A percentile compares a stretch with the other conserved stretches of the same genome.
phyloP scores from a whole-genome alignment of 2,113 vertebrate species.

The Ammodytes dubius region DNA sequence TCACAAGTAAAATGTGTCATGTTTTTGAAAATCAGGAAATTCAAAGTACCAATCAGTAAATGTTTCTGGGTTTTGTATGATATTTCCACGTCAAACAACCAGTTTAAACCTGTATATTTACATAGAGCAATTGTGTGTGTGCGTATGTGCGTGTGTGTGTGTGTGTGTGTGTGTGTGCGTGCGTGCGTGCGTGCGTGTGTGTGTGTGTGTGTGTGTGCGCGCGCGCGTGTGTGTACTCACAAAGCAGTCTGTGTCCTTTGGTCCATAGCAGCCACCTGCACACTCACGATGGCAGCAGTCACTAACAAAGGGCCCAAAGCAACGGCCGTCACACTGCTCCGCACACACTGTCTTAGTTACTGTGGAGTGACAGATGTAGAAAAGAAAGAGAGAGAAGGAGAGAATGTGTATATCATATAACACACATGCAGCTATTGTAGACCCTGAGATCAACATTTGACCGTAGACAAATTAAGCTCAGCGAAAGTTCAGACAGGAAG shows the following conservation, averaged over 20 bases:
- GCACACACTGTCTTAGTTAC: constrained; percentile 98
- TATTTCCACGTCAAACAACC: constrained; percentile 4
- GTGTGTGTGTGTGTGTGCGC: constrained; percentile 2
- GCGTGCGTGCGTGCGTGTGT: constrained; percentile 5
- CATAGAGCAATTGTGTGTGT: no score
- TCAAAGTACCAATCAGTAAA: neutral
- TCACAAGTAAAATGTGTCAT: neutral
- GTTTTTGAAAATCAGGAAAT: neutral
- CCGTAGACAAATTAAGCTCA: no score
- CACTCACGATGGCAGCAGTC: constrained; percentile 99
- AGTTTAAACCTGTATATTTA: neutral
- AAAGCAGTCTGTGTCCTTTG: constrained; percentile 98
- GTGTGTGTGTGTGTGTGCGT: constrained; percentile 17
- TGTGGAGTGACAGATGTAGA: constrained; percentile 70
- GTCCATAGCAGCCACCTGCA: constrained; percentile 96
- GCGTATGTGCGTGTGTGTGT: neutral
- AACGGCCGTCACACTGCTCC: constrained; percentile 96
- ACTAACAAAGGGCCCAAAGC: constrained; percentile 96
- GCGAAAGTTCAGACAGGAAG: no score
- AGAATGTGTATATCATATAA: neutral
- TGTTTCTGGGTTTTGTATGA: neutral
- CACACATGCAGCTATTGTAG: neutral
- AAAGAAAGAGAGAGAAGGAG: constrained; percentile 22
- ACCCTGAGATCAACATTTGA: no score
- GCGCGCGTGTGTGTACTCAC: constrained; percentile 82